A percentile compares a stretch with the other conserved stretches of the same genome.
Evolutionary conservation across 2,113 vertebrate genomes (phyloP).

Genomic region (Caranx melampygus): DNA sequence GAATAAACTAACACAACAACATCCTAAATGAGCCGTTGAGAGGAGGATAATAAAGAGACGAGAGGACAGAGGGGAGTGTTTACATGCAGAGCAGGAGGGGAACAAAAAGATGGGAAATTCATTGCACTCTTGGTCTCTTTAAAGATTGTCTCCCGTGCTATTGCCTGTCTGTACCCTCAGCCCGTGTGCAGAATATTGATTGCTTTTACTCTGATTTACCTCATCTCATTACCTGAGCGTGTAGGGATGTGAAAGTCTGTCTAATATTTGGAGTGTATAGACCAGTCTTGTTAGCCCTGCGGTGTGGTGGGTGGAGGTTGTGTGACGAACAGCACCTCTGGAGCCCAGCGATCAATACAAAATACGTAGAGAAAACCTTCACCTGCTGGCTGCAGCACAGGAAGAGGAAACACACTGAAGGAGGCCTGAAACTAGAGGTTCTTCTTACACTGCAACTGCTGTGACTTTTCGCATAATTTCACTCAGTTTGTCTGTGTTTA

Average conservation of each 20-base stretch:
- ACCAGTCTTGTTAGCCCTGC: slow-evolving; percentile 21
- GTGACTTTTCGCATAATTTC: neutral
- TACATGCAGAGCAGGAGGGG: slow-evolving; percentile 8
- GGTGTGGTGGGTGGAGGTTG: neutral
- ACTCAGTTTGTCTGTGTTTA: neutral
- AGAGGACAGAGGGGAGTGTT: neutral
- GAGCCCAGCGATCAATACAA: slow-evolving; percentile 41
- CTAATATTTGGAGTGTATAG: slow-evolving; percentile 30
- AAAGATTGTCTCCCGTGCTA: slow-evolving; percentile 1
- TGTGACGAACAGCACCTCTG: slow-evolving; percentile 46
- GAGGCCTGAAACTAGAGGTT: slow-evolving; percentile 3
- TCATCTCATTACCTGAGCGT: slow-evolving; percentile 43
- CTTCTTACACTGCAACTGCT: neutral
- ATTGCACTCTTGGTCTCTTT: slow-evolving; percentile 9
- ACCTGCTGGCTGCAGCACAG: neutral
- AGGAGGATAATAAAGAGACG: neutral
- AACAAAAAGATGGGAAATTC: slow-evolving; percentile 9
- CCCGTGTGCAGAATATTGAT: slow-evolving; percentile 47
- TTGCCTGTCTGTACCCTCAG: slow-evolving; percentile 2
- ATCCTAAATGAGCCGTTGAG: neutral
- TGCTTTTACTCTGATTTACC: slow-evolving; percentile 6
- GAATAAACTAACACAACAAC: neutral
- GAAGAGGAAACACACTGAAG: neutral
- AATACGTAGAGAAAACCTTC: slow-evolving; percentile 38
- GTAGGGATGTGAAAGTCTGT: slow-evolving; percentile 14